Evolutionary conservation across 2,888 invertebrate genomes (phyloP).

Genomic region (Caenorhabditis parvicauda): DNA sequence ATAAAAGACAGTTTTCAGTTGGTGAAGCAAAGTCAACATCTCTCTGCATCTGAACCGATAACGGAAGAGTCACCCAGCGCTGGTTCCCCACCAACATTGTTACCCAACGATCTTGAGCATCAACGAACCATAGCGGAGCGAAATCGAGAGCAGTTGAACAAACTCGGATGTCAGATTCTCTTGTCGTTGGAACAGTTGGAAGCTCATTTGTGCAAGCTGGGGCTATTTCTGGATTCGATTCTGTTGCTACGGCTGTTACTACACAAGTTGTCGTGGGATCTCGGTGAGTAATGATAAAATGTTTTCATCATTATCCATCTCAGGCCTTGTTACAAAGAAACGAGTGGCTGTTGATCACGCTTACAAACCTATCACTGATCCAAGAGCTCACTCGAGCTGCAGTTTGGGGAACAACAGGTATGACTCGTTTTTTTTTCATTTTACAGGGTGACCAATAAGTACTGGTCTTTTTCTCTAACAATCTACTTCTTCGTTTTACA

Average conservation of each 20-base stretch:
- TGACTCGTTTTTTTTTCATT: constrained; percentile 1
- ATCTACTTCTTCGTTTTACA: neutral
- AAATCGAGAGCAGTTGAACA: constrained; percentile 20
- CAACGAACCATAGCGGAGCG: constrained; percentile 15
- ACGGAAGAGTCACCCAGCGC: constrained; percentile 55
- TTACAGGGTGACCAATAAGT: constrained; percentile 4
- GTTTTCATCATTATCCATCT: neutral
- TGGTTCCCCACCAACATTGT: constrained; percentile 32
- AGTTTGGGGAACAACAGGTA: constrained; percentile 45
- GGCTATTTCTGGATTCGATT: constrained; percentile 54
- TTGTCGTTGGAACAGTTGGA: constrained; percentile 53
- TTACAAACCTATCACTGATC: constrained; percentile 45
- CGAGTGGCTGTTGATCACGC: constrained; percentile 34
- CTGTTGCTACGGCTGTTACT: constrained; percentile 58
- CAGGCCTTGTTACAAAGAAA: constrained; percentile 43
- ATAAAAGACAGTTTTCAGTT: constrained; percentile 18
- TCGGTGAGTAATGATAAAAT: constrained; percentile 21
- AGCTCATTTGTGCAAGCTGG: constrained; percentile 59
- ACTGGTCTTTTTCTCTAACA: constrained; percentile 11
- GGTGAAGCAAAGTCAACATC: constrained; percentile 41
- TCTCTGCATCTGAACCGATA: constrained; percentile 52
- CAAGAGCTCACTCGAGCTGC: constrained; percentile 52
- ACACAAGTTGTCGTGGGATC: constrained; percentile 62
- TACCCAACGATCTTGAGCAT: constrained; percentile 16
- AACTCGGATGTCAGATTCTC: constrained; percentile 33